These are phyloP conservation scores for Lamproptera curius DNA, from an alignment of 2,888 invertebrate genomes.

Conservation along the genomic window DNA sequence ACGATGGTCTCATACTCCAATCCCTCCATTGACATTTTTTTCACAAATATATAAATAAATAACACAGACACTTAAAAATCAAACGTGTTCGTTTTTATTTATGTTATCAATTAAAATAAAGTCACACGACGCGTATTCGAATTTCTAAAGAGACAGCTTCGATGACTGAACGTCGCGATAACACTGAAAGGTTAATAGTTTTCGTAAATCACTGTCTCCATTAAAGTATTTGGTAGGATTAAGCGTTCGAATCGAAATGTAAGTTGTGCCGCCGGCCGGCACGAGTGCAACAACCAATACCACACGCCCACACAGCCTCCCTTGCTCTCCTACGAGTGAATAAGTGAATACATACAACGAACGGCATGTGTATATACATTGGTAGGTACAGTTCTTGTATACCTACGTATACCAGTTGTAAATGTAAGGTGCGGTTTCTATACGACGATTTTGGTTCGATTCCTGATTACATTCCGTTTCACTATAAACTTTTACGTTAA, in stretches of 20 bases:
- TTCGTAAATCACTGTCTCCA: conserved; percentile 60
- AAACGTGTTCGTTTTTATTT: conserved; percentile 34
- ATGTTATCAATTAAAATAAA: conserved; percentile 41
- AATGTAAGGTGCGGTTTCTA: conserved; percentile 44
- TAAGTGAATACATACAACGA: conserved; percentile 43
- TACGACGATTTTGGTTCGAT: conserved; percentile 33
- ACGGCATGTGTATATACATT: conserved; percentile 43
- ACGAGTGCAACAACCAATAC: conserved; percentile 57
- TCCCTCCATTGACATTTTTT: conserved; percentile 75
- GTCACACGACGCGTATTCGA: conserved; percentile 24
- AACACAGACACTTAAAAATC: conserved; percentile 46
- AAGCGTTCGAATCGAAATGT: conserved; percentile 42
- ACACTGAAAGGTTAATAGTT: conserved; percentile 45
- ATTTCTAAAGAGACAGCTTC: conserved; percentile 34
- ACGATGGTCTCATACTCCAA: conserved; percentile 81
- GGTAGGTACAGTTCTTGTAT: conserved; percentile 29
- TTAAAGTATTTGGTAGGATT: conserved; percentile 52
- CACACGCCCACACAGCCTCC: conserved; percentile 70
- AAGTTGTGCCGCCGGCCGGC: conserved; percentile 57
- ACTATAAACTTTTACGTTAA: too few species aligned
- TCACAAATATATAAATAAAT: conserved; percentile 47
- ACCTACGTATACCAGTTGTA: conserved; percentile 25
- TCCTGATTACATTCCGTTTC: conserved; percentile 14
- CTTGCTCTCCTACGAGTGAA: conserved; percentile 59
- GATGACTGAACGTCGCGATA: conserved; percentile 37